Conservation (phyloP, 2,888 invertebrate genomes). For the Microplitis deprimator region DNA sequence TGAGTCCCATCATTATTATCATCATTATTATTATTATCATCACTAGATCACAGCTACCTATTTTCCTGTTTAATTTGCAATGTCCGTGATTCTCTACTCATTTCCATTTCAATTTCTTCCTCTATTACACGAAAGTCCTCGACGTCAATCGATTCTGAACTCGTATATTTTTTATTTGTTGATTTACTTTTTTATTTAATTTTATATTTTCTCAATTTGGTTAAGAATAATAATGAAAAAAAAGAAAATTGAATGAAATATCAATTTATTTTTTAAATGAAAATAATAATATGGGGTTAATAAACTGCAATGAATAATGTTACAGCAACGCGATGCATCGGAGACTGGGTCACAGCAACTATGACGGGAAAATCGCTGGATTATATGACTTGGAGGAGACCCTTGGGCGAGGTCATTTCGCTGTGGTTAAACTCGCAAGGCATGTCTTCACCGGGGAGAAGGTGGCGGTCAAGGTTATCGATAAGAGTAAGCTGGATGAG, state of each 20-base stretch:
- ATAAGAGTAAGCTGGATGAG: slow-evolving; percentile 97
- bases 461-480: slow-evolving; percentile 98
- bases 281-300: background rate
- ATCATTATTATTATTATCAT: background rate
- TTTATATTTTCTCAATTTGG: slow-evolving; percentile 10
- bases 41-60: background rate
- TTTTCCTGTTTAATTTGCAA: slow-evolving; percentile 4
- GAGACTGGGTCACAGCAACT: slow-evolving; percentile 72
- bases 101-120: slow-evolving; percentile 21
- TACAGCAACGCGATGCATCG: slow-evolving; percentile 60
- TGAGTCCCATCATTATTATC: background rate
- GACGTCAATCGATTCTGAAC: slow-evolving; percentile 3
- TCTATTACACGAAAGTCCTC: slow-evolving; percentile 11
- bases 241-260: slow-evolving; percentile 16
- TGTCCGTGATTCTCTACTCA: slow-evolving; percentile 8
- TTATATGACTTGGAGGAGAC: slow-evolving; percentile 98
- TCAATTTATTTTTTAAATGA: background rate
- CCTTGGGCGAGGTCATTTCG: slow-evolving; percentile 98
- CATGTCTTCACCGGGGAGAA: slow-evolving; percentile 99
- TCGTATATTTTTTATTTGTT: slow-evolving; percentile 12
- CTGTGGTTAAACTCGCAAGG: slow-evolving; percentile 96
- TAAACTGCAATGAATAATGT: slow-evolving; percentile 15
- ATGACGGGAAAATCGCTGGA: slow-evolving; percentile 93
- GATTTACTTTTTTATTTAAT: slow-evolving; percentile 5
- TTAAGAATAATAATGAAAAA: background rate